Evolutionary conservation across 1,140 invertebrate genomes (phyloP), one percentile per base, ranked within the genome.

Genomic region (Drosophila tropicalis): DNA sequence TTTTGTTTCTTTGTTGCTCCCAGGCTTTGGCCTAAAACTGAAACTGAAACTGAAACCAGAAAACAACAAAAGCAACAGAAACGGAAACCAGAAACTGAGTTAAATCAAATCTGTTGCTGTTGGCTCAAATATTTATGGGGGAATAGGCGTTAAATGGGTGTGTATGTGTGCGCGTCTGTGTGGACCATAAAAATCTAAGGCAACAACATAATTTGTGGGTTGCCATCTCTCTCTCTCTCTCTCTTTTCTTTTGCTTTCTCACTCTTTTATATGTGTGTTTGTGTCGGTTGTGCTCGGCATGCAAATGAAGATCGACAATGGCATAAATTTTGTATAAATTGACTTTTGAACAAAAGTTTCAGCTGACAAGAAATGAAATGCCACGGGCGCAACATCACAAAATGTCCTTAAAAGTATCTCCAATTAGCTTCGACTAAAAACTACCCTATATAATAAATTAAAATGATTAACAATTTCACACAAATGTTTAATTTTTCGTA

Each of bases 81-180:
- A 63, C 67, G 7, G 71, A 65, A 60, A 71, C 61, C 68, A 25
- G 56, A 69, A 77, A 77, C 74, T 67, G 75, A 77, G 74, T 77
- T 71, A 77, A 77, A 77, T 71, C 75, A 77, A 77, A 77, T 79
- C 72, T 82, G 71, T 82, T 78, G 63, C 68, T 74, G 70, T 71
- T 77, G 69, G 57, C 34, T 63, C 62, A 19, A 77, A 77, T 77
- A 72, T 82, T 81, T 82, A 70, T 73, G 62, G 65, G 68, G 41
- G 72, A 81, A 76, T 84, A 71, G 83, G 79, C 83, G 71, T 85
- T 70, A 85, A 86, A 69, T 72, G 80, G 72, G 77, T 74, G 70
- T 65, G 61, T 78, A 54, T 68, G 69, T 25, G 41, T 56, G 29
- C 39, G 56, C 6, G 34, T 15, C 10, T 34, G 72, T 51, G 36